Evolutionary conservation across 2,888 invertebrate species (phyloP), one percentile per base, ranked within the genome.

Genomic region (Notodonta ziczac): DNA sequence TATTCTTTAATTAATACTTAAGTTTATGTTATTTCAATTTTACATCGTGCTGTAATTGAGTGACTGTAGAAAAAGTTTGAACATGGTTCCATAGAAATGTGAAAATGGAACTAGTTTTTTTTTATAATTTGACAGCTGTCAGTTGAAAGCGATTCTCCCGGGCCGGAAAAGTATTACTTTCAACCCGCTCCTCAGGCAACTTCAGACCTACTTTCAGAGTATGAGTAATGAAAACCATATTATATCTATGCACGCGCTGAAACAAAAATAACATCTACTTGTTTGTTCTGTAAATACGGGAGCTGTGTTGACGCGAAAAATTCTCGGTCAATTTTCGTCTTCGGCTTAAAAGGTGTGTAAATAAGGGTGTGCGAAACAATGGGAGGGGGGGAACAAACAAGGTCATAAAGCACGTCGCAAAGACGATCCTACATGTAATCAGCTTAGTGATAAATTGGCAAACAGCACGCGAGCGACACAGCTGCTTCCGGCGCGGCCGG

Each of bases 371-470:
- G 85, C 76, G 82, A 82, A 86, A 87, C 87, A 87, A 88, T 85
- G 73, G 52, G 16, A 1, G n/a, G 54, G 39, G 82, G 84, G 87
- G 86, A 86, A 85, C 81, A 89, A 90, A 90, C 90, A 90, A 86
- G 88, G 89, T 89, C 87, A 87, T 91, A 91, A 91, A 91, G 85
- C 88, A 90, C 87, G 90, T 90, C 90, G 86, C 84, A 82, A 83
- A 83, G 88, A 88, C 88, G 82, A 85, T 88, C 91, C 91, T 91
- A 88, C 90, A 92, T 90, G 91, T 92, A 93, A 93, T 93, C 91
- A 91, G 91, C 92, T 93, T 92, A 90, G 92, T 92, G 91, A 93
- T 92, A 93, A 93, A 93, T 93, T 93, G 92, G 91, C 89, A 92
- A 93, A 93, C 86, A 92, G 84, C 93, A 93, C 93, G 92, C 92